Conservation (phyloP, 2,888 invertebrate species). For the Tinea pellionella region DNA sequence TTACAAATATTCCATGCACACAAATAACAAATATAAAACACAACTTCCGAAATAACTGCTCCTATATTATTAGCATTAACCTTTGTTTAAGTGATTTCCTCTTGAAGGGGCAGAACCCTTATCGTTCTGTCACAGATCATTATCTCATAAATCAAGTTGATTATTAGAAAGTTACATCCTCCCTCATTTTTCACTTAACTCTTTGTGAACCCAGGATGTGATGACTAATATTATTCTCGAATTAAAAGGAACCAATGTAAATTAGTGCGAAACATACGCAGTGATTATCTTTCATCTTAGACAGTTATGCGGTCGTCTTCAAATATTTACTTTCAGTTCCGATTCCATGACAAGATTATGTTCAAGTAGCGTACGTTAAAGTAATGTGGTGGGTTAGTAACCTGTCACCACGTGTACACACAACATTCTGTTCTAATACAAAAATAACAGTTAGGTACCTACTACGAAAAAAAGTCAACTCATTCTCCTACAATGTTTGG, state of each 20-base stretch:
- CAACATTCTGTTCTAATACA: not conserved
- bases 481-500: too few relatives aligned
- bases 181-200: not conserved
- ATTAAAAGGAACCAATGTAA: not conserved
- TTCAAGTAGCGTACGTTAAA: too few relatives aligned
- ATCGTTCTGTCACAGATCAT: not conserved
- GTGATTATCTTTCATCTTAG: not conserved
- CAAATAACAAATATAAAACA: not conserved
- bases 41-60: not conserved
- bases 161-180: not conserved
- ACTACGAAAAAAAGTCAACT: not conserved
- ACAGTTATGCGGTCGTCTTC: not conserved
- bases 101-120: not conserved
- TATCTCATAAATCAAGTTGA: not conserved
- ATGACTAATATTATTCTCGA: not conserved
- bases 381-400: not conserved
- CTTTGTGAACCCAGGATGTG: not conserved
- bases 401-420: not conserved
- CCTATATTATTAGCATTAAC: not conserved
- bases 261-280: too few relatives aligned
- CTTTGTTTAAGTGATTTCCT: not conserved
- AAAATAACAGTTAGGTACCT: not conserved
- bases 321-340: not conserved
- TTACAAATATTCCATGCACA: not conserved
- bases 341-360: not conserved